phyloP scores from a whole-genome alignment of 2,113 vertebrate genomes.

The Lepisosteus oculatus region DNA sequence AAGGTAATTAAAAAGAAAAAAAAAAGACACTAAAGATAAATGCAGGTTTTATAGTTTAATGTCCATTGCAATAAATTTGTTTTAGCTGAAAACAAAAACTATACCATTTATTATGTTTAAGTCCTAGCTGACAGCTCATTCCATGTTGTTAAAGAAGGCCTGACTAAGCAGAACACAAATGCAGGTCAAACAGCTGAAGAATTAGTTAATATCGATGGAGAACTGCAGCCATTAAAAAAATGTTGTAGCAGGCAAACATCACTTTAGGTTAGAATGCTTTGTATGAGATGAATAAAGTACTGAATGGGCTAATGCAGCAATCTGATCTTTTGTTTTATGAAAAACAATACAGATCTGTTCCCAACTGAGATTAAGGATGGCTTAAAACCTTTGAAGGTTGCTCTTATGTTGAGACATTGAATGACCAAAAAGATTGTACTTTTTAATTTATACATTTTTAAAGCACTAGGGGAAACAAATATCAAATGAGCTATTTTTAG shows the following conservation, averaged over 20 bases:
- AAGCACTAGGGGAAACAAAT: too few relatives aligned
- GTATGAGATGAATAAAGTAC: neutral
- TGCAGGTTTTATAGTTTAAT: neutral
- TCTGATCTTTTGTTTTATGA: neutral
- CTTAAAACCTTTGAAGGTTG: too few relatives aligned
- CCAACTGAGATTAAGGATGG: too few relatives aligned
- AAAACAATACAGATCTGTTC: too few relatives aligned
- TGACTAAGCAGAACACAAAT: neutral
- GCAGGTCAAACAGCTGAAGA: neutral
- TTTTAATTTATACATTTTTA: too few relatives aligned
- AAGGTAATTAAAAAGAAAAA: constrained; percentile 5
- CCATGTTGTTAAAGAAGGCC: constrained; percentile 4
- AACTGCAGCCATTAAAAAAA: neutral
- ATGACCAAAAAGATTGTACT: too few relatives aligned
- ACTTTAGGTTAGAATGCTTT: neutral
- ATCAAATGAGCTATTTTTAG: neutral
- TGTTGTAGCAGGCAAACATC: neutral
- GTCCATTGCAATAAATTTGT: neutral
- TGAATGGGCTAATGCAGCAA: neutral
- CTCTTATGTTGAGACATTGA: too few relatives aligned
- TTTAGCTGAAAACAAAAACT: neutral
- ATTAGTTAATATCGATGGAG: neutral
- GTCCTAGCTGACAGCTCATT: constrained; percentile 2
- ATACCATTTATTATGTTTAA: constrained; percentile 4
- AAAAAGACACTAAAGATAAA: neutral